Evolutionary conservation across 2,888 invertebrate genomes (phyloP), one percentile per base, ranked within the genome.

Genomic region (Teleogryllus oceanicus): DNA sequence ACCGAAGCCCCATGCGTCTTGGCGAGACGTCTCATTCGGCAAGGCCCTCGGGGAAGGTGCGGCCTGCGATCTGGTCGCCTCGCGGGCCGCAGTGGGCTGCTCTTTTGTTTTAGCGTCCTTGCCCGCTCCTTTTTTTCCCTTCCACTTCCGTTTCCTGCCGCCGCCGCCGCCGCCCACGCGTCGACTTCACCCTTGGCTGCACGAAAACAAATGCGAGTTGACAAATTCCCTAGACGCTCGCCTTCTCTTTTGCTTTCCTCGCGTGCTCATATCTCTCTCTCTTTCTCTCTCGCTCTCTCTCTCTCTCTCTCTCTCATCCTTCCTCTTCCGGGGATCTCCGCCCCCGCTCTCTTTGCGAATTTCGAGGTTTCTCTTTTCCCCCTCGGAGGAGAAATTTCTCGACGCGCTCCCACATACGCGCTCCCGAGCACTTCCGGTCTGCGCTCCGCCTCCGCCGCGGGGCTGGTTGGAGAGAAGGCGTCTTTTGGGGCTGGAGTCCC

Each of bases 171-270:
- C 21, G 21, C 21, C 37, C 3, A 10, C 49, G 77, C n/a, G 1
- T 62, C 62, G 62, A n/a, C 62, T 62, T 62, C 62, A 62, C 62
- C 62, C 62, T 62, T 62, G 62, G 62, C 62, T n/a, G 62, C 62
- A n/a, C 62, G 62, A 62, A 62, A 62, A 62, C 62, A 62, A 62
- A 62, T 62, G 62, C 62, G 62, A 62, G 62, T 62, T 62, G 62
- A 62, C 62, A 62, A 62, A 62, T 62, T 62, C 62, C 37, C 37
- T 62, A 8, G 16, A 4, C 62, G 62, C 62, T 62, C 62, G 62
- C 62, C n/a, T 62, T n/a, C 62, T 62, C 62, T 3, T 12, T n/a
- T 8, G 16, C n/a, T 62, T 62, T 62, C 16, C 62, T n/a, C 62
- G 62, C 62, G 62, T 18, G 62, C 13, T 62, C n/a, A 18, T 62